Conservation (phyloP, 2,888 invertebrate genomes). For the Sturmia bella region DNA sequence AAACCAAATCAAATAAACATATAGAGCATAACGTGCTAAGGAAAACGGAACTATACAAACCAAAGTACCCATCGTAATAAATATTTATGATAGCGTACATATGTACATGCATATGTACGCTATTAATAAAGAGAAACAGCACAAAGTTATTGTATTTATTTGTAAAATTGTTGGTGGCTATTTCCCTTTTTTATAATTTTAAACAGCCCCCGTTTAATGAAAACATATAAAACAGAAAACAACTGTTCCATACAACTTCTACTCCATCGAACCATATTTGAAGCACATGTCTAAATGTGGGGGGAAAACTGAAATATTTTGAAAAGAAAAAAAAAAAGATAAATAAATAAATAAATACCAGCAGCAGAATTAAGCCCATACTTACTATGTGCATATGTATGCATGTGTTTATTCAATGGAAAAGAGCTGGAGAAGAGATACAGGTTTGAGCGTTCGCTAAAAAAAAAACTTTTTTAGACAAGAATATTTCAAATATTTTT, state of each 20-base stretch:
- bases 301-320: constrained; percentile 37
- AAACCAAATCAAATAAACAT: constrained; percentile 47
- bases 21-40: constrained; percentile 42
- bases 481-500: constrained; percentile 58
- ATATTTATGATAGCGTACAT: constrained; percentile 43
- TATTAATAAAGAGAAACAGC: background rate
- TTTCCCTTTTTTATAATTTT: constrained; percentile 40
- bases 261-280: constrained; percentile 51
- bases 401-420: background rate
- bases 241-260: constrained; percentile 45
- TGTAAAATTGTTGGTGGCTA: constrained; percentile 28
- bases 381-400: no score
- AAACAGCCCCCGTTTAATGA: constrained; percentile 48
- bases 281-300: constrained; percentile 59
- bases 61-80: constrained; percentile 7
- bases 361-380: constrained; percentile 1
- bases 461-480: constrained; percentile 28
- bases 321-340: background rate
- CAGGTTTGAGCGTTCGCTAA: constrained; percentile 9
- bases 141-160: background rate
- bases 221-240: constrained; percentile 36
- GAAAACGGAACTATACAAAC: constrained; percentile 38
- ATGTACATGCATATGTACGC: background rate
- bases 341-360: constrained; percentile 27
- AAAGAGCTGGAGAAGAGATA: background rate